Evolutionary conservation across 1,140 invertebrate genomes (phyloP), one percentile per base, ranked within the genome.

Genomic region (Bactericera cockerelli): DNA sequence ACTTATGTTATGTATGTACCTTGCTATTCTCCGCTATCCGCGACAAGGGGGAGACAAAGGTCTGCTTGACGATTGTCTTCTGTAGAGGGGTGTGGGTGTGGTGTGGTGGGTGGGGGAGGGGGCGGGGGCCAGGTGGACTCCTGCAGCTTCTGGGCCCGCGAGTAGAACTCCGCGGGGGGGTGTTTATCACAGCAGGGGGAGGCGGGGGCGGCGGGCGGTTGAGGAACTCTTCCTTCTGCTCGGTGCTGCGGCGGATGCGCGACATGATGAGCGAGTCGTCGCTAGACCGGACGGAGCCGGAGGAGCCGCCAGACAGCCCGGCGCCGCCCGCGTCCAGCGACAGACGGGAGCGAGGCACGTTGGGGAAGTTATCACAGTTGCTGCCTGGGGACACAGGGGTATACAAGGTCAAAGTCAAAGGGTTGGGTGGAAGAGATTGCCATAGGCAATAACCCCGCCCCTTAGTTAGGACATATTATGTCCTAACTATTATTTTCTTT

Each of bases 211-310:
- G n/a, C 1, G 86, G 86, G 58, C 85, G 75, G 64, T 80, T 79
- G 26, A 92, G 72, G 68, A 92, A 92, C 64, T 89, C 87, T 70
- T 90, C 87, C 67, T 91, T 92, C 66, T 90, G 85, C 65, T 89
- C 86, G 64, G 84, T 80, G 65, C 84, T 89, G 68, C 86, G 87
- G 56, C 83, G 76, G 64, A 91, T 79, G 68, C 85, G 77, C 22
- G 77, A 79, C 70, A 84, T 77, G 54, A 82, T 80, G 19, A 81
- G 74, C 38, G 79, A 81, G 67, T 84, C 81, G 64, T 83, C 81
- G 65, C 79, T 76, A 26, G 80, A 78, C 26, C 78, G 80, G 14
- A 33, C 10, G 13, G 62, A 22, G 21, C 26, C 36, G 13, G 25
- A 26, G 36, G 56, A 33, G 39, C 1, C 11, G 57, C 22, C 21